Evolutionary conservation across 2,797 vertebrate genomes (phyloP), one percentile per base, ranked within the genome.

Genomic region (Danio kyathit): DNA sequence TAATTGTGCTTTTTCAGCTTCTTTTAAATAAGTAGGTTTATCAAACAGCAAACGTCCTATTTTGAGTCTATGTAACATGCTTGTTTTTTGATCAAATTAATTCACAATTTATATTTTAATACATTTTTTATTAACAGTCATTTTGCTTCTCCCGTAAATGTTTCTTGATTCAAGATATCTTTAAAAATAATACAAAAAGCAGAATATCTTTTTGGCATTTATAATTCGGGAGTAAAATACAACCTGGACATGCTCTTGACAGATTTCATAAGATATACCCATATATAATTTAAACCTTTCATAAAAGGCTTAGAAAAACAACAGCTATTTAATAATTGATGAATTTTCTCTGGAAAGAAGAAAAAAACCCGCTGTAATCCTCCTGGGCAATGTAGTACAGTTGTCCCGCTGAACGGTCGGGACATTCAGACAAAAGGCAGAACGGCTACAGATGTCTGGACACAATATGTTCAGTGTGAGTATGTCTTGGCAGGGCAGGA

Each of bases 401-500:
- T 85, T 88, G 85, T 88, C 83, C 74, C 29, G 51, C 21, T 73
- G 84, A 54, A 48, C 40, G 67, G 78, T 57, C 14, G 82, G 84
- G 85, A 90, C 66, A 87, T 87, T 85, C 85, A 88, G 85, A 89
- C 87, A 90, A 88, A 86, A 86, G 67, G 76, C 71, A 83, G 88
- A 80, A 89, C 91, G 84, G 89, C 89, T 90, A 89, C 90, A 92
- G 89, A 89, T 91, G 91, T 93, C 90, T 91, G 91, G 89, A 91
- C 91, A 87, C 89, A 90, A 87, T 89, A 84, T 90, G 91, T 85
- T 90, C 87, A 91, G 90, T 89, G 91, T 88, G 90, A 90, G 91
- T 89, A 89, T 84, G 90, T 88, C 83, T 90, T 93, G 92, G 92
- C 95, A 94, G 86, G 91, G 93, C 91, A 92, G 93, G 94, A 95